A percentile compares a stretch with the other conserved stretches of the same genome.
Evolutionary conservation across 2,888 invertebrate species (phyloP).

Genomic region (Noctua janthina): DNA sequence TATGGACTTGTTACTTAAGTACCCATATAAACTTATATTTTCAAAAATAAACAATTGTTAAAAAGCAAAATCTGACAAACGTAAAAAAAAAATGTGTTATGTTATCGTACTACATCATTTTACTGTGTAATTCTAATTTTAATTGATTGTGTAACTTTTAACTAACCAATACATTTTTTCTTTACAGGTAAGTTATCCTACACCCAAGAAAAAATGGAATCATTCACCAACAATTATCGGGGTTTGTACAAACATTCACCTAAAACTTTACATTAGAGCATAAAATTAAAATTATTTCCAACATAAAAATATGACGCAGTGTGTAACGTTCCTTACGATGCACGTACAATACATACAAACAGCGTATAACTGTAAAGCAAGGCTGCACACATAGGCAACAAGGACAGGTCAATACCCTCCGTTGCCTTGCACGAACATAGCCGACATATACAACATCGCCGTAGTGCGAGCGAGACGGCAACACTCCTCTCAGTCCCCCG

Average conservation of each 20-base stretch:
- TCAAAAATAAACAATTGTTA: neutral
- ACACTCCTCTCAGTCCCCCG: constrained; percentile 74
- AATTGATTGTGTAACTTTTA: neutral
- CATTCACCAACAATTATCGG: constrained; percentile 51
- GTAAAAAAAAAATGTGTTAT: too few relatives aligned
- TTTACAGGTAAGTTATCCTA: constrained; percentile 73
- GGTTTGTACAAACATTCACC: constrained; percentile 60
- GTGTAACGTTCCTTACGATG: constrained; percentile 86
- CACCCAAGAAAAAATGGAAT: constrained; percentile 57
- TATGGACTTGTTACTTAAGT: neutral
- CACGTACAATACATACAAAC: constrained; percentile 82
- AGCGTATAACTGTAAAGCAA: constrained; percentile 88
- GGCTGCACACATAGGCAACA: constrained; percentile 89
- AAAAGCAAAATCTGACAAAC: too few relatives aligned
- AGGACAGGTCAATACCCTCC: constrained; percentile 90
- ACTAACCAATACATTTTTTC: constrained; percentile 35
- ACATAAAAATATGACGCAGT: constrained; percentile 70
- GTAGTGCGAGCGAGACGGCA: constrained; percentile 75
- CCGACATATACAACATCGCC: constrained; percentile 72
- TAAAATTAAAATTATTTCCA: constrained; percentile 57
- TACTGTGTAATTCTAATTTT: neutral
- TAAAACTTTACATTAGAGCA: constrained; percentile 52
- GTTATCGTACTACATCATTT: neutral
- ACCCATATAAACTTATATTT: neutral
- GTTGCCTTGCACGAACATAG: constrained; percentile 88